Evolutionary conservation across 2,888 invertebrate genomes (phyloP).

Genomic region (Macrosoma leucophasiata): DNA sequence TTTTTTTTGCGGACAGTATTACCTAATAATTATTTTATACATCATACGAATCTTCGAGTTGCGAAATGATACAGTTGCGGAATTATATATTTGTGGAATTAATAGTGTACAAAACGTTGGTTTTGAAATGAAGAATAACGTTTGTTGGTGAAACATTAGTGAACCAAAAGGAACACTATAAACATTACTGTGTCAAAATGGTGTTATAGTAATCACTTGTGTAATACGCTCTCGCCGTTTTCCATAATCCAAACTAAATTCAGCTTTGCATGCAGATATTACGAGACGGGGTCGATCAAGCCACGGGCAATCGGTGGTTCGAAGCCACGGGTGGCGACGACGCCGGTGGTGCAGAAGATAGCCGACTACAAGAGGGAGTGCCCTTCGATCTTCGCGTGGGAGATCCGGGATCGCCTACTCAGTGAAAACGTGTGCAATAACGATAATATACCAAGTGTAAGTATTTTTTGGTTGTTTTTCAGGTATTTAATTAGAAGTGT

Average conservation of each 20-base stretch:
- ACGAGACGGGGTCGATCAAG: slow-evolving; percentile 98
- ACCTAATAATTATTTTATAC: too few relatives aligned
- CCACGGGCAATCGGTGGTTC: slow-evolving; percentile 98
- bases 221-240: slow-evolving; percentile 36
- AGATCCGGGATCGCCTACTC: slow-evolving; percentile 95
- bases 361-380: slow-evolving; percentile 98
- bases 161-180: too few relatives aligned
- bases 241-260: slow-evolving; percentile 64
- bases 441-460: slow-evolving; percentile 98
- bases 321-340: slow-evolving; percentile 96
- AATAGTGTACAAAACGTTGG: too few relatives aligned
- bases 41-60: too few relatives aligned
- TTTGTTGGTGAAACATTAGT: too few relatives aligned
- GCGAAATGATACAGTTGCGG: too few relatives aligned
- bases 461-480: slow-evolving; percentile 59
- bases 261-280: slow-evolving; percentile 84
- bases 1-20: too few relatives aligned
- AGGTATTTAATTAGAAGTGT: neutral
- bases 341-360: slow-evolving; percentile 95
- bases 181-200: too few relatives aligned
- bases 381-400: slow-evolving; percentile 99
- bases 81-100: too few relatives aligned
- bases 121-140: too few relatives aligned
- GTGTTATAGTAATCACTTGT: slow-evolving; percentile 6
- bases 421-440: slow-evolving; percentile 97